phyloP scores from a whole-genome alignment of 2,888 invertebrate genomes.

The Cyclophora albipunctata region DNA sequence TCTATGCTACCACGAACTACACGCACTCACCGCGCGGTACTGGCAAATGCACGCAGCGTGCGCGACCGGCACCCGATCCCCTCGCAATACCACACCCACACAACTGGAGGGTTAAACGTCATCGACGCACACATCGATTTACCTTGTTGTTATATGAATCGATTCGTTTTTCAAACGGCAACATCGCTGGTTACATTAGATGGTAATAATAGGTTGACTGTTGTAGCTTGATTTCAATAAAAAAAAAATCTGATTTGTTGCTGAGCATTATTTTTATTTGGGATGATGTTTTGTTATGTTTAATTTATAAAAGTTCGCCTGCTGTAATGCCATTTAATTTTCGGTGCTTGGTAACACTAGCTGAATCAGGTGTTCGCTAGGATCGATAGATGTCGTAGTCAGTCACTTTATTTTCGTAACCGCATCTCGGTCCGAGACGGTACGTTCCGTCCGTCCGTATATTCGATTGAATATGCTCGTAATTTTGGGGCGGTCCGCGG shows the following conservation, averaged over 20 bases:
- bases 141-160: background rate
- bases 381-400: slow-evolving; percentile 75
- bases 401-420: slow-evolving; percentile 70
- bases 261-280: too few species aligned
- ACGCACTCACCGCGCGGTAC: slow-evolving; percentile 64
- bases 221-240: too few species aligned
- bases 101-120: slow-evolving; percentile 6
- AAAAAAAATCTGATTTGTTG: too few species aligned
- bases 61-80: slow-evolving; percentile 43
- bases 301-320: too few species aligned
- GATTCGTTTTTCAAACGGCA: too few species aligned
- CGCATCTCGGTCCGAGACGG: slow-evolving; percentile 51
- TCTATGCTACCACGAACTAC: slow-evolving; percentile 52
- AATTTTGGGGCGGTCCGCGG: slow-evolving; percentile 50
- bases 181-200: too few species aligned
- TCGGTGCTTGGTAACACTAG: slow-evolving; percentile 39
- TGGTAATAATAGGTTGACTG: too few species aligned
- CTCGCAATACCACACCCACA: slow-evolving; percentile 22
- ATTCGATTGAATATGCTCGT: slow-evolving; percentile 50
- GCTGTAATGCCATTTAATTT: too few species aligned
- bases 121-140: slow-evolving; percentile 17
- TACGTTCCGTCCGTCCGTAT: slow-evolving; percentile 64
- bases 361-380: slow-evolving; percentile 53
- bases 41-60: slow-evolving; percentile 56
- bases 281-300: too few species aligned